phyloP scores from a whole-genome alignment of 2,888 invertebrate species.

The Pardosa pseudoannulata region DNA sequence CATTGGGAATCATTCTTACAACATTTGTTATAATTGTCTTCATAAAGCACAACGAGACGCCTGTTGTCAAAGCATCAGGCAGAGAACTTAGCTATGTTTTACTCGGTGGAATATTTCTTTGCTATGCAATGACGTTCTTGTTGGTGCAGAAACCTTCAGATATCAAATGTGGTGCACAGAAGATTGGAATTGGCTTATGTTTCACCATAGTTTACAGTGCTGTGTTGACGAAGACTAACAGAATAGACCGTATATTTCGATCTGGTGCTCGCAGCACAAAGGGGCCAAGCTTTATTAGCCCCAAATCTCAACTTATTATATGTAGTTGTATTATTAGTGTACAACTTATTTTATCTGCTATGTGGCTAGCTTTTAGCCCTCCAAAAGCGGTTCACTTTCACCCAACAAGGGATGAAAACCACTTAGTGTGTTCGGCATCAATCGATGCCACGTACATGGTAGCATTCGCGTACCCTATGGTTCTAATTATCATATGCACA shows the following conservation, averaged over 20 bases:
- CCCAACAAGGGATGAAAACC: conserved; percentile 93
- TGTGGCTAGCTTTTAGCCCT: conserved; percentile 94
- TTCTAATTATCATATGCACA: conserved; percentile 86
- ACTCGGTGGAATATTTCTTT: conserved; percentile 78
- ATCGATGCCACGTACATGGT: conserved; percentile 87
- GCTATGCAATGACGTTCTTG: conserved; percentile 78
- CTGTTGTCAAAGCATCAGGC: conserved; percentile 79
- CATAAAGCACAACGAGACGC: conserved; percentile 77
- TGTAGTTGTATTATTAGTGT: conserved; percentile 77
- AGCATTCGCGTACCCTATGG: conserved; percentile 89
- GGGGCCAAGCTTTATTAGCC: conserved; percentile 79
- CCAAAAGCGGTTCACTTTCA: conserved; percentile 93
- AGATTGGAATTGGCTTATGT: conserved; percentile 78
- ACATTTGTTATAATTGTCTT: conserved; percentile 77
- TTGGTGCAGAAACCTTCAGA: conserved; percentile 77
- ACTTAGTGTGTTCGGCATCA: conserved; percentile 91
- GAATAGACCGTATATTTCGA: conserved; percentile 74
- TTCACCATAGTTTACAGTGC: conserved; percentile 79
- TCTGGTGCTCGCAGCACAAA: conserved; percentile 78
- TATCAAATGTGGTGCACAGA: conserved; percentile 78
- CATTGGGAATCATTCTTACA: conserved; percentile 78
- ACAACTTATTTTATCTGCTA: conserved; percentile 85
- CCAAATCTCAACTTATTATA: conserved; percentile 79
- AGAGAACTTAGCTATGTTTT: conserved; percentile 79
- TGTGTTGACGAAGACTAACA: conserved; percentile 79